phyloP scores from a whole-genome alignment of 30 jellyfish, hydroid and myxozoan species.

The Pseudorhiza aurosa region DNA sequence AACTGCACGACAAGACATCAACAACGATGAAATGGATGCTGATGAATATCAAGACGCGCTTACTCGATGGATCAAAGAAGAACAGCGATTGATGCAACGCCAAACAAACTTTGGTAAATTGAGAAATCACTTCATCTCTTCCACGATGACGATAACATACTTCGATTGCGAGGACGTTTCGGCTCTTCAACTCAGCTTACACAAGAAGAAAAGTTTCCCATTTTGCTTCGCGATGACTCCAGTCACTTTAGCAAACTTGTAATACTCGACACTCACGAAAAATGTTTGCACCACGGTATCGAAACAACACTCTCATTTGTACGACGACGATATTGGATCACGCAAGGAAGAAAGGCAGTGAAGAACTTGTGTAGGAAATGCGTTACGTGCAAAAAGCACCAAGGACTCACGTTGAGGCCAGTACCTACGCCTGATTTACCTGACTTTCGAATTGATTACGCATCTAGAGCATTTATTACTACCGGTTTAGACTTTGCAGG shows the following conservation, averaged over 20 bases:
- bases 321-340: neutral
- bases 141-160: slow-evolving; percentile 16
- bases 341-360: neutral
- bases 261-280: slow-evolving; percentile 1
- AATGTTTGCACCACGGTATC: neutral
- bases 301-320: neutral
- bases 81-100: neutral
- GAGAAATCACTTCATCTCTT: slow-evolving; percentile 12
- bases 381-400: slow-evolving; percentile 3
- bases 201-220: neutral
- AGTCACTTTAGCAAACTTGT: neutral
- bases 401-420: slow-evolving; percentile 14
- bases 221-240: slow-evolving; percentile 4
- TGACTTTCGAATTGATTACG: slow-evolving; percentile 20
- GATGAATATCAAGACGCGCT: slow-evolving; percentile 8
- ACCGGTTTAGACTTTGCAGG: slow-evolving; percentile 47
- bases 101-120: neutral
- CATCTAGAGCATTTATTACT: slow-evolving; percentile 1
- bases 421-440: slow-evolving; percentile 5
- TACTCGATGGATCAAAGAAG: slow-evolving; percentile 14
- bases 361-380: slow-evolving; percentile 5
- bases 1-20: neutral
- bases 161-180: slow-evolving; percentile 16
- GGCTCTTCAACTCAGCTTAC: neutral
- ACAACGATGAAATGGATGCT: neutral